phyloP scores from a whole-genome alignment of 2,888 invertebrate genomes.

The Uloborus plumipes region DNA sequence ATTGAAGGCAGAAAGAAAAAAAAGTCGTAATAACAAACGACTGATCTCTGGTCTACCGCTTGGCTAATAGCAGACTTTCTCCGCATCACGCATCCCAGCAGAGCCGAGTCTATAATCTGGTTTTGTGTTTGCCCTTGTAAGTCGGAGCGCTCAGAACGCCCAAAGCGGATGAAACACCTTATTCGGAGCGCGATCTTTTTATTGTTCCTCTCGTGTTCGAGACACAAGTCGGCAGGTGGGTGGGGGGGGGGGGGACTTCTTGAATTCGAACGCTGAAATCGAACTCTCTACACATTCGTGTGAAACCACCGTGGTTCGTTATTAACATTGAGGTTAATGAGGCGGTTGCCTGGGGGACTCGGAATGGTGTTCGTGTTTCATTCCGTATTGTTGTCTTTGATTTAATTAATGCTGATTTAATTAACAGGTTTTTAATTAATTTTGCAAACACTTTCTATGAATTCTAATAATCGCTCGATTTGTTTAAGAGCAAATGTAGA shows the following conservation, averaged over 20 bases:
- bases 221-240: not conserved
- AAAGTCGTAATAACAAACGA: conserved; percentile 18
- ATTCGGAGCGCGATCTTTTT: not conserved
- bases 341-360: no score
- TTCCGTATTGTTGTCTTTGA: no score
- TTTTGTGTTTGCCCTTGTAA: conserved; percentile 62
- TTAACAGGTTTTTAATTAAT: no score
- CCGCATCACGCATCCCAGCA: conserved; percentile 12
- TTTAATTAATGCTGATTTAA: no score
- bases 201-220: not conserved
- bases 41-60: conserved; percentile 6
- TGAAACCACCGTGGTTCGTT: no score
- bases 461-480: no score
- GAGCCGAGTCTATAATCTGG: conserved; percentile 44
- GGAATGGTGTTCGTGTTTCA: no score
- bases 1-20: not conserved
- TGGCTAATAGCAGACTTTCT: conserved; percentile 34
- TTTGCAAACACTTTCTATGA: no score
- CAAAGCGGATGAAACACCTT: conserved; percentile 44
- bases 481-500: no score
- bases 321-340: no score
- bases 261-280: no score
- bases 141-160: conserved; percentile 35
- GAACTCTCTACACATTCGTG: no score
- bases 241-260: not conserved